Evolutionary conservation across 2,888 invertebrate genomes (phyloP), one percentile per base, ranked within the genome.

Genomic region (Bruchidius siliquastri): DNA sequence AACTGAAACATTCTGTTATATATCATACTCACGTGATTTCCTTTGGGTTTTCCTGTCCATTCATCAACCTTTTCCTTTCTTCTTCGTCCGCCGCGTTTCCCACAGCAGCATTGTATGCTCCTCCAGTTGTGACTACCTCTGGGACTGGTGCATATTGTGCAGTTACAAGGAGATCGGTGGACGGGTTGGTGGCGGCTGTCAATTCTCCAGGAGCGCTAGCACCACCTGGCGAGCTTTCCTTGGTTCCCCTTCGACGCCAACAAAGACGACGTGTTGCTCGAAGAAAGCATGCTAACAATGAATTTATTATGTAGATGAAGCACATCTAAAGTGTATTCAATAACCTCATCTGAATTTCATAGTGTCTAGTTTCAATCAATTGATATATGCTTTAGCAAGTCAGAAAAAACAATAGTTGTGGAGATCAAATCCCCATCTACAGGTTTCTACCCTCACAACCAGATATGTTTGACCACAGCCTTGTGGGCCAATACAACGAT

Each of bases 101-200:
- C 3, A 13, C 49, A 49, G 49, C 49, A 8, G 8, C 49, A 13
- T 49, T 49, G 49, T 49, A 49, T 13, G 49, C 49, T 1, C 49
- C 49, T 13, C 49, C 49, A 49, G 49, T 49, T 13, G 8, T 49
- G 6, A 13, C 86, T 20, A 93, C 90, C 86, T 93, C 93, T 67
- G 92, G 90, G 21, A 93, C 92, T 0, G 93, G 92, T 70, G 92
- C 93, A 87, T 93, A 93, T 86, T 93, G 93, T 49, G 92, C 92
- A 0, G 92, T 90, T 71, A 93, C 93, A 79, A 93, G 87, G 49
- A 93, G 90, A 88, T 93, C 93, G 66, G 93, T 93, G 70, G 93
- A 93, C 71, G 93, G 93, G 87, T 93, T 93, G 73, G 92, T 88
- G 0, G 92, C 92, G 69, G 91, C 88, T 49, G 91, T 87, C 68